Conservation (phyloP, 1,140 invertebrate genomes). For the Neoseiulus cucumeris region DNA sequence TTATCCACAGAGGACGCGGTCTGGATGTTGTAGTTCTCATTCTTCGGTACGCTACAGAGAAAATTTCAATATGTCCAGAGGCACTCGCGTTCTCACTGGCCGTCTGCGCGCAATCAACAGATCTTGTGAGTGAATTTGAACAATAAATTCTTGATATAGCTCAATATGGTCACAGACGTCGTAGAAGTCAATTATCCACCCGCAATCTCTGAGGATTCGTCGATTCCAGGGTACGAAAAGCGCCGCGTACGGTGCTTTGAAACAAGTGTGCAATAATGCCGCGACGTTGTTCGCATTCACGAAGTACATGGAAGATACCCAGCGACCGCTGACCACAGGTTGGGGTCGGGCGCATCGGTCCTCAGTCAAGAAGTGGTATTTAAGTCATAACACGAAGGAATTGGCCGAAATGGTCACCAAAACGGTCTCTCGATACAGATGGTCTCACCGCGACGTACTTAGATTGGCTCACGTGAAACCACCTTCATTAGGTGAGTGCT, state of each 20-base stretch:
- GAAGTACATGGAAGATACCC: constrained; percentile 34
- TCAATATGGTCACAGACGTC: not conserved
- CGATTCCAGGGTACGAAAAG: constrained; percentile 23
- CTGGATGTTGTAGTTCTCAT: constrained; percentile 20
- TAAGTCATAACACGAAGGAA: constrained; percentile 32
- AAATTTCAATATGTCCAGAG: constrained; percentile 24
- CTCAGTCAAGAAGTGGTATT: constrained; percentile 39
- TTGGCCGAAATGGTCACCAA: constrained; percentile 41
- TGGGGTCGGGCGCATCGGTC: constrained; percentile 41
- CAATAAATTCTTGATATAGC: not conserved
- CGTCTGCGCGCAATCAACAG: constrained; percentile 31
- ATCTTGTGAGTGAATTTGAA: constrained; percentile 17
- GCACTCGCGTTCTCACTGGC: constrained; percentile 38
- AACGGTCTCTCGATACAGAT: constrained; percentile 39
- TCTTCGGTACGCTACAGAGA: constrained; percentile 15
- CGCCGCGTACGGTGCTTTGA: constrained; percentile 33
- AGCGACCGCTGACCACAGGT: constrained; percentile 26
- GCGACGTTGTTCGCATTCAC: constrained; percentile 39
- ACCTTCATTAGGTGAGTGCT: constrained; percentile 27
- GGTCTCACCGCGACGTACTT: constrained; percentile 44
- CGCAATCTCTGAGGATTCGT: not conserved
- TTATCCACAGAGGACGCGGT: constrained; percentile 18
- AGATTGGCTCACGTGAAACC: constrained; percentile 39
- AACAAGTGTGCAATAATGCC: constrained; percentile 33
- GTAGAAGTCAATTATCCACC: not conserved